phyloP scores from a whole-genome alignment of 2,113 vertebrate species.

The Pelusios castaneus region DNA sequence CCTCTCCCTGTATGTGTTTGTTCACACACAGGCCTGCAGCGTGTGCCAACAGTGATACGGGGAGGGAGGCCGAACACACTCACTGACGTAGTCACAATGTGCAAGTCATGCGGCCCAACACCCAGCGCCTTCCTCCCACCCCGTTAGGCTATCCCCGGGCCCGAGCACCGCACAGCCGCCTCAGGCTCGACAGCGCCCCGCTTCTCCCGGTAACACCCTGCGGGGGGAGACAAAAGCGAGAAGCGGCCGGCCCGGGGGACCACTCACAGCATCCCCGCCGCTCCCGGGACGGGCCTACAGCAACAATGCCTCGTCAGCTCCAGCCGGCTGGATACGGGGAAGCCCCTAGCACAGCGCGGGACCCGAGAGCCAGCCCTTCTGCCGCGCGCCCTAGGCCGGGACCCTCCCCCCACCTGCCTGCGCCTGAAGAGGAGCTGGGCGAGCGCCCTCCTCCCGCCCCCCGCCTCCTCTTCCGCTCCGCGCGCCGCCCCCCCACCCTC shows the following conservation, averaged over 20 bases:
- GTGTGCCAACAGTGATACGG: neutral
- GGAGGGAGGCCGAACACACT: neutral
- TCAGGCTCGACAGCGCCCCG: neutral
- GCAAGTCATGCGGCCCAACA: fast-evolving
- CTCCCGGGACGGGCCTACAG: no score
- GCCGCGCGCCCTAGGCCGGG: neutral
- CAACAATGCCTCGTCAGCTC: no score
- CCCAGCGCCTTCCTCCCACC: neutral
- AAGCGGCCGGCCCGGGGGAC: neutral
- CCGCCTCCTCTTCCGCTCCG: neutral
- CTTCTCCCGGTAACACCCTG: neutral
- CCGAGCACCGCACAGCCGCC: neutral
- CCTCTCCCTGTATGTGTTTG: neutral
- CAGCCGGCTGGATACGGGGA: no score
- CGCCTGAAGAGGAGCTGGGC: neutral
- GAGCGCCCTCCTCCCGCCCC: no score
- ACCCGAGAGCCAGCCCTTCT: neutral
- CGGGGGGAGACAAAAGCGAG: neutral
- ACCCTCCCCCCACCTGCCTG: neutral
- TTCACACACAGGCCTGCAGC: neutral
- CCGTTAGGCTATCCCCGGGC: neutral
- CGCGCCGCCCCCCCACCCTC: neutral
- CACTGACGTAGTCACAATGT: no score
- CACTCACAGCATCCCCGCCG: no score
- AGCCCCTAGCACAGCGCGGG: no score